Evolutionary conservation across 2,888 invertebrate species (phyloP).

Genomic region (Xylota segnis): DNA sequence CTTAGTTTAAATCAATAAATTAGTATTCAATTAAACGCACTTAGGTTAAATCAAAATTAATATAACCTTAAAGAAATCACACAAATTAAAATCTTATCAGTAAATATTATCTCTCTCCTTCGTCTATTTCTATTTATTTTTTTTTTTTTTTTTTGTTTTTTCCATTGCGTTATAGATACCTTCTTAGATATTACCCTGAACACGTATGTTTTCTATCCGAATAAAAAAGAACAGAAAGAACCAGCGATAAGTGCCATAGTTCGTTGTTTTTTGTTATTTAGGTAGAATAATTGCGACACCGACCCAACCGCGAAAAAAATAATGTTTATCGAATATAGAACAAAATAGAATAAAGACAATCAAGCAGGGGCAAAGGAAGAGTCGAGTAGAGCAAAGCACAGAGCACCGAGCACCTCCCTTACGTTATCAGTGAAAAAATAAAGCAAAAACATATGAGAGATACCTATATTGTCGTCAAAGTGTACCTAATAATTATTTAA

Average conservation of each 20-base stretch:
- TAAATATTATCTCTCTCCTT: slow-evolving; percentile 52
- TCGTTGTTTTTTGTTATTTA: slow-evolving; percentile 26
- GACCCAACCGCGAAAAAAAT: slow-evolving; percentile 30
- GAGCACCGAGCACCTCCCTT: slow-evolving; percentile 19
- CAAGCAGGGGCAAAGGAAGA: slow-evolving; percentile 50
- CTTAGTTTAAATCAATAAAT: slow-evolving; percentile 44
- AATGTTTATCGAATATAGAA: slow-evolving; percentile 60
- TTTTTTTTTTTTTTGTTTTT: slow-evolving; percentile 27
- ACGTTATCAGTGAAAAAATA: slow-evolving; percentile 53
- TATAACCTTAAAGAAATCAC: slow-evolving; percentile 52
- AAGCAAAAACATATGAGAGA: slow-evolving; percentile 6
- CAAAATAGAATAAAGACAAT: slow-evolving; percentile 64
- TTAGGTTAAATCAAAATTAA: slow-evolving; percentile 67
- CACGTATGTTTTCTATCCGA: slow-evolving; percentile 58
- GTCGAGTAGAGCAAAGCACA: slow-evolving; percentile 20
- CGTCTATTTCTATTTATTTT: slow-evolving; percentile 9
- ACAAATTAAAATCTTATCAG: slow-evolving; percentile 61
- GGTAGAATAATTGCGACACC: slow-evolving; percentile 40
- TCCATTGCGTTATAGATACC: slow-evolving; percentile 55
- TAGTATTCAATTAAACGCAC: slow-evolving; percentile 63
- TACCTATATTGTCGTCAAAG: slow-evolving; percentile 52
- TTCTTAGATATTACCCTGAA: slow-evolving; percentile 42
- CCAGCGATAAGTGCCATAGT: slow-evolving; percentile 49
- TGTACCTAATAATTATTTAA: slow-evolving; percentile 65
- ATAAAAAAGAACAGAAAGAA: slow-evolving; percentile 23